These are phyloP conservation scores for Drosophila murphyi DNA, from an alignment of 1,140 invertebrate species.

Conservation along the genomic window DNA sequence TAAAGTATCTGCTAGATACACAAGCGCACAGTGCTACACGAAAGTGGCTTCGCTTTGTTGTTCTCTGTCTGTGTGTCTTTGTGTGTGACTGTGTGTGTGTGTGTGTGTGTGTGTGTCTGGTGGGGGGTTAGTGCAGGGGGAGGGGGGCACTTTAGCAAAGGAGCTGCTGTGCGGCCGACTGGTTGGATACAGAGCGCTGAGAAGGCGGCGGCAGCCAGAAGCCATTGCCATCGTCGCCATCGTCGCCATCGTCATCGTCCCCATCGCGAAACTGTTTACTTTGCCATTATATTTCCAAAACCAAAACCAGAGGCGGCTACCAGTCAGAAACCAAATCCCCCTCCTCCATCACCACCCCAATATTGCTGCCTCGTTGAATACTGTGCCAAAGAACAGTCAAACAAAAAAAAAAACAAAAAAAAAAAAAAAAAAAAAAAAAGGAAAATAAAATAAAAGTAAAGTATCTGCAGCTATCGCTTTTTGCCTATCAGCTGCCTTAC, in stretches of 20 bases:
- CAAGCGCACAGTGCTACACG: slow-evolving; percentile 44
- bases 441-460: slow-evolving; percentile 48
- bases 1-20: slow-evolving; percentile 65
- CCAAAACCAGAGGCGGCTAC: slow-evolving; percentile 46
- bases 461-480: slow-evolving; percentile 53
- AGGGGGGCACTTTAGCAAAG: slow-evolving; percentile 1
- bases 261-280: slow-evolving; percentile 55
- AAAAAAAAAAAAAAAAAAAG: slow-evolving; percentile 19
- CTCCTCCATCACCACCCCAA: background rate
- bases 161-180: slow-evolving; percentile 2
- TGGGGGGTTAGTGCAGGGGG: background rate
- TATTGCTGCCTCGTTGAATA: background rate
- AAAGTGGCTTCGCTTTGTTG: slow-evolving; percentile 43
- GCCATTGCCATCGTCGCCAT: slow-evolving; percentile 5
- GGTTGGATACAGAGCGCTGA: background rate
- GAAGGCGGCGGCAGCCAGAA: slow-evolving; percentile 15
- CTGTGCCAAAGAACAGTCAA: slow-evolving; percentile 19
- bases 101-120: no score
- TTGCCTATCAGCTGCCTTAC: slow-evolving; percentile 52
- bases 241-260: slow-evolving; percentile 16
- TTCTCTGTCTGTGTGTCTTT: slow-evolving; percentile 6
- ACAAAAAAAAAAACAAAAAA: slow-evolving; percentile 16
- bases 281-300: slow-evolving; percentile 58
- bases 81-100: background rate
- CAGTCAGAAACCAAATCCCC: slow-evolving; percentile 20